Percentiles rank a stretch among this genome's conserved stretches.
Evolutionary conservation across 1,140 invertebrate genomes (phyloP).

Genomic region (Drosophila arawakana): DNA sequence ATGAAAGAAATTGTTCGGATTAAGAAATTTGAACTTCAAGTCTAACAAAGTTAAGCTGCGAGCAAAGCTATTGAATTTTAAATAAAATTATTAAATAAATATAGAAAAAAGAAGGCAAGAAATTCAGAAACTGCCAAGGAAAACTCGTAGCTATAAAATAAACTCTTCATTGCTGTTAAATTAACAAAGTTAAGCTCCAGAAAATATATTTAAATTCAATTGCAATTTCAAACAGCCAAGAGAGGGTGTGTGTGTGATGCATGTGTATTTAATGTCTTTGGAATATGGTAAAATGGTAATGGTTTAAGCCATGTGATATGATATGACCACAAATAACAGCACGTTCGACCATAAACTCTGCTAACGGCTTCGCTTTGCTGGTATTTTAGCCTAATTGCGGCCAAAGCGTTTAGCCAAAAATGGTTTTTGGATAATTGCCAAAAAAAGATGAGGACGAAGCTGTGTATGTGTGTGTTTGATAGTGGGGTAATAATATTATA

Average conservation of each 20-base stretch:
- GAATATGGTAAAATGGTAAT: constrained; percentile 4
- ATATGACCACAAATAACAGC: constrained; percentile 34
- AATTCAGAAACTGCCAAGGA: no score
- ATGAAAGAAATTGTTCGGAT: no score
- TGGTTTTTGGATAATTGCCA: constrained; percentile 57
- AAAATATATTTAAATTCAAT: not conserved
- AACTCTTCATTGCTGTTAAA: not conserved
- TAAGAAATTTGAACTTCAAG: no score
- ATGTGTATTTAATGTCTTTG: constrained; percentile 19
- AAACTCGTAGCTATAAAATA: no score
- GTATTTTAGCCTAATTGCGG: constrained; percentile 54
- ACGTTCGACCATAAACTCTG: constrained; percentile 38
- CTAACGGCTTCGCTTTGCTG: constrained; percentile 17
- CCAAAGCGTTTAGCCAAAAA: constrained; percentile 51
- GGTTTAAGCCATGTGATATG: not conserved
- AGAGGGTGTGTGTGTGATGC: not conserved
- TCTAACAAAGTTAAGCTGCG: no score
- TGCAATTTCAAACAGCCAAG: constrained; percentile 2
- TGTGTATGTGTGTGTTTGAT: constrained; percentile 37
- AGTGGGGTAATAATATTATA: constrained; percentile 55
- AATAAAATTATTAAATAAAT: no score
- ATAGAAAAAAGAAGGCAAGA: no score
- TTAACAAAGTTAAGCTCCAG: not conserved
- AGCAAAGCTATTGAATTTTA: no score
- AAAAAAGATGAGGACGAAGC: constrained; percentile 7